Conservation (phyloP, 2,888 invertebrate genomes). For the Chymomyza amoena region DNA sequence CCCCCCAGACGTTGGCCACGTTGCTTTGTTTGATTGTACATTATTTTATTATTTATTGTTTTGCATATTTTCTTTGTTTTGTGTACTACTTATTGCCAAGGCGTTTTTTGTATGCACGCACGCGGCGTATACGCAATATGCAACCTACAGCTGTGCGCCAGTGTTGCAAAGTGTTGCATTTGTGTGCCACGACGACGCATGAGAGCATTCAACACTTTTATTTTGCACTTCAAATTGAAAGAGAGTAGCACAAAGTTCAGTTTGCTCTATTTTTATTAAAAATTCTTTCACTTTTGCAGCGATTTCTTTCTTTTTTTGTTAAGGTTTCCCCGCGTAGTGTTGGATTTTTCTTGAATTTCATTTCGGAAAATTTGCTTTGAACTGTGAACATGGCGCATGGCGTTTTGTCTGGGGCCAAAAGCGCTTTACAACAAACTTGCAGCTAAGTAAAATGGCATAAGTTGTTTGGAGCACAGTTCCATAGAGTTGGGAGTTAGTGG, state of each 20-base stretch:
- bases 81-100: conserved; percentile 28
- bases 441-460: conserved; percentile 62
- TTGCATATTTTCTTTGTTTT: conserved; percentile 45
- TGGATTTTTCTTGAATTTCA: not conserved
- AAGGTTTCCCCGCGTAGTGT: not conserved
- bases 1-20: not conserved
- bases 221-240: not conserved
- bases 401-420: conserved; percentile 27
- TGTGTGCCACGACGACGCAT: conserved; percentile 5
- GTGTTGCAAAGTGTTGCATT: conserved; percentile 45
- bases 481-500: not conserved
- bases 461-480: conserved; percentile 29
- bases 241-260: not conserved
- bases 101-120: conserved; percentile 22
- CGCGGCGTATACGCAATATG: conserved; percentile 33
- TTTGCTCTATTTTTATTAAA: not conserved
- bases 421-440: conserved; percentile 40
- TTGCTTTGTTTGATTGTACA: conserved; percentile 1
- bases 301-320: not conserved
- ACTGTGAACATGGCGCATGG: not conserved
- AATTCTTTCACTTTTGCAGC: not conserved
- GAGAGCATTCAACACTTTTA: not conserved
- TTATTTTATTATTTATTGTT: conserved; percentile 25
- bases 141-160: not conserved
- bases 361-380: not conserved